These are phyloP conservation scores for Tipula vernalis DNA, from an alignment of 2,888 invertebrate genomes.

Conservation along the genomic window DNA sequence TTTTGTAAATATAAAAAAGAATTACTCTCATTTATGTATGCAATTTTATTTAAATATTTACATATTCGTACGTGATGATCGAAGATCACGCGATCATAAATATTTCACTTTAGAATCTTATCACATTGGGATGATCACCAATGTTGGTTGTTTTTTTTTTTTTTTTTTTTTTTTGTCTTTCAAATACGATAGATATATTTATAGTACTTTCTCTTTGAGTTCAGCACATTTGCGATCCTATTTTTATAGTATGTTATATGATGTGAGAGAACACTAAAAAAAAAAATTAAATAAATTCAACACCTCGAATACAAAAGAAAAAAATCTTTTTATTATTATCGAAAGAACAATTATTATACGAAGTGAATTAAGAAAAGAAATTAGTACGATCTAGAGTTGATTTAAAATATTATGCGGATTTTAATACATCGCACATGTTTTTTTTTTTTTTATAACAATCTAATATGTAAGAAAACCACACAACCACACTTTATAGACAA, in stretches of 20 bases:
- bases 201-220: not conserved
- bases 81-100: constrained; percentile 4
- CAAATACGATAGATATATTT: not conserved
- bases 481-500: no score
- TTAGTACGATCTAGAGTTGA: not conserved
- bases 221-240: not conserved
- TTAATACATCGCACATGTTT: no score
- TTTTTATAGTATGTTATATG: not conserved
- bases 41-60: not conserved
- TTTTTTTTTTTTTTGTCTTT: not conserved
- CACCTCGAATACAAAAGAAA: not conserved
- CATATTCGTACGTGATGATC: not conserved
- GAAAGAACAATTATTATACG: no score
- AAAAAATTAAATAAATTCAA: not conserved
- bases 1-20: not conserved
- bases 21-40: not conserved
- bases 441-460: no score
- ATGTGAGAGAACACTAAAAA: not conserved
- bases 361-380: not conserved
- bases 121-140: not conserved
- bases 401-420: not conserved
- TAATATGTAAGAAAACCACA: no score
- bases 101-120: not conserved
- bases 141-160: not conserved
- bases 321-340: no score